A percentile compares a stretch with the other conserved stretches of the same genome.
These are phyloP conservation scores for Prunella fulvescens DNA, from an alignment of 2,113 vertebrate species.

Conservation along the genomic window DNA sequence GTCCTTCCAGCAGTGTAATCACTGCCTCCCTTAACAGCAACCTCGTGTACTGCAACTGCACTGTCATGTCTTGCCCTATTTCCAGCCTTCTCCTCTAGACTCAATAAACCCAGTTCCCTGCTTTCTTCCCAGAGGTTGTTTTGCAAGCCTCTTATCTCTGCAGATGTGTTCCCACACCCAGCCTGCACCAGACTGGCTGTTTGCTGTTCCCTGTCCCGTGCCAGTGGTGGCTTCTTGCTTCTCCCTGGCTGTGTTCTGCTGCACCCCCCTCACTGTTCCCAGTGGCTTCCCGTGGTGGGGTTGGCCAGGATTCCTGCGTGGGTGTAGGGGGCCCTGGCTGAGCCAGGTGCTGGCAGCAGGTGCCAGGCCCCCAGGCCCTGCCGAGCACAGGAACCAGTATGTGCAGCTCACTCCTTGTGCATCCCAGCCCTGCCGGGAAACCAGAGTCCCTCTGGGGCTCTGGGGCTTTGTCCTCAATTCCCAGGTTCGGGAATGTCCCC, in stretches of 20 bases:
- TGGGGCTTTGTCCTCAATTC: background rate
- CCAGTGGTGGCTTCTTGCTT: background rate
- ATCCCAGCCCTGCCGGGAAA: background rate
- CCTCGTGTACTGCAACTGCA: background rate
- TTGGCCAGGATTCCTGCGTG: background rate
- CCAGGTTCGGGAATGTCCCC: background rate
- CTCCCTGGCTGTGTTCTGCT: fast-evolving
- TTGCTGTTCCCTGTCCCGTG: background rate
- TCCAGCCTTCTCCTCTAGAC: background rate
- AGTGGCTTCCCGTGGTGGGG: fast-evolving
- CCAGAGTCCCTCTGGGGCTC: background rate
- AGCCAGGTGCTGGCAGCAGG: background rate
- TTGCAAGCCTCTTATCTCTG: background rate
- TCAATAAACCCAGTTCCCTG: background rate
- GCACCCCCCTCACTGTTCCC: background rate
- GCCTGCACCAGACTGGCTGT: background rate
- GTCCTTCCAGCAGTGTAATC: background rate
- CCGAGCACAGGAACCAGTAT: background rate
- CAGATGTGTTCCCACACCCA: background rate
- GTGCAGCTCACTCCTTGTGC: background rate
- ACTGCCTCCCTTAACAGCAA: background rate
- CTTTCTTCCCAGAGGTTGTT: background rate
- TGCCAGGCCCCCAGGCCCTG: background rate
- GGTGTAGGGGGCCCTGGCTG: background rate
- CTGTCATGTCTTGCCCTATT: background rate